Evolutionary conservation across 1,140 invertebrate genomes (phyloP).

Genomic region (Micrasema minimum): DNA sequence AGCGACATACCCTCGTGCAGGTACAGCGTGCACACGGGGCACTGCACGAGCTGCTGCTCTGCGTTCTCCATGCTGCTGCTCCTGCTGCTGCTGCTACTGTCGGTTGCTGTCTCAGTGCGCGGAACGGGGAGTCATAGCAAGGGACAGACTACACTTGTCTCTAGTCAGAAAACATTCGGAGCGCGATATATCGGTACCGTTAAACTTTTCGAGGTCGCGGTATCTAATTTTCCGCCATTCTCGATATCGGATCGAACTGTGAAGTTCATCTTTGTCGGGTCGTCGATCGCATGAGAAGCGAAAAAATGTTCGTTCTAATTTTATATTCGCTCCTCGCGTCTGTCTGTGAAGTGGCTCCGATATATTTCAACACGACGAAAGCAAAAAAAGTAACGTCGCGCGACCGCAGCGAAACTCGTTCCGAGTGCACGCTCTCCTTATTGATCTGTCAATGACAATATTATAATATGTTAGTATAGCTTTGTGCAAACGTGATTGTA

Average conservation of each 20-base stretch:
- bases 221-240: slow-evolving; percentile 35
- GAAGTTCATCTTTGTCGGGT: slow-evolving; percentile 36
- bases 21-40: slow-evolving; percentile 85
- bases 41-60: slow-evolving; percentile 71
- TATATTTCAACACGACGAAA: slow-evolving; percentile 30
- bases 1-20: slow-evolving; percentile 83
- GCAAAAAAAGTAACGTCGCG: slow-evolving; percentile 32
- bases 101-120: neutral
- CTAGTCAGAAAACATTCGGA: slow-evolving; percentile 39
- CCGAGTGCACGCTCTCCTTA: slow-evolving; percentile 42
- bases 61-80: slow-evolving; percentile 56
- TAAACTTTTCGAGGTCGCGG: slow-evolving; percentile 30
- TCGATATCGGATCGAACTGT: slow-evolving; percentile 4
- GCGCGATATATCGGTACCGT: slow-evolving; percentile 29
- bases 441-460: slow-evolving; percentile 48
- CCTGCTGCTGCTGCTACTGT: slow-evolving; percentile 18
- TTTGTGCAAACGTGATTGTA: slow-evolving; percentile 21
- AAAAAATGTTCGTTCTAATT: slow-evolving; percentile 30
- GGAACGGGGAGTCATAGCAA: neutral
- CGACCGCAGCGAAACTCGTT: slow-evolving; percentile 35
- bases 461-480: slow-evolving; percentile 47
- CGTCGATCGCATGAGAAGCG: slow-evolving; percentile 27
- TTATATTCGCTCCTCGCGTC: slow-evolving; percentile 28
- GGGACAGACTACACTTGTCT: slow-evolving; percentile 7
- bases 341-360: slow-evolving; percentile 23